Evolutionary conservation across 2,113 vertebrate genomes (phyloP).

Genomic region (Nycticorax nycticorax): DNA sequence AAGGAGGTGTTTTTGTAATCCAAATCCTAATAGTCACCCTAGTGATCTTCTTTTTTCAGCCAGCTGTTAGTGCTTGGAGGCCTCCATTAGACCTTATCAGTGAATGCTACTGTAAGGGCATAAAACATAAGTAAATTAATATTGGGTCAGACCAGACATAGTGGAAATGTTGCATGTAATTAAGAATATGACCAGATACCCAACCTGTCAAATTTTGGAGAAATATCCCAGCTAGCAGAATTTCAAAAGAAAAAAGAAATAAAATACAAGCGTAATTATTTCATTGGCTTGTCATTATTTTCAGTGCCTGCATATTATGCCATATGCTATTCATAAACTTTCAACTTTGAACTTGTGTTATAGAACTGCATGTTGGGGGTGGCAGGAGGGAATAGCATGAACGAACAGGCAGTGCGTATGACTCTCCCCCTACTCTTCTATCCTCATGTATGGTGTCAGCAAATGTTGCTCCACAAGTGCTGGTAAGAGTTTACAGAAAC

Average conservation of each 20-base stretch:
- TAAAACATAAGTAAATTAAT: background rate
- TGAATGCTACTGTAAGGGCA: background rate
- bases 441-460: background rate
- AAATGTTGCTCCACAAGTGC: background rate
- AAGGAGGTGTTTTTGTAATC: background rate
- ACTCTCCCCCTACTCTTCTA: background rate
- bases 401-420: background rate
- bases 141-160: background rate
- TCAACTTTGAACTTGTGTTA: background rate
- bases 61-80: background rate
- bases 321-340: background rate
- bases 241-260: background rate
- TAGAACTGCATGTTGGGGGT: background rate
- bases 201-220: background rate
- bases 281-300: background rate
- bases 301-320: background rate
- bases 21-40: background rate
- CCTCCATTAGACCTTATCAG: background rate
- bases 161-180: background rate
- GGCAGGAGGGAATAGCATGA: accelerated
- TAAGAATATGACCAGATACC: background rate
- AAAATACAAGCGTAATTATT: background rate
- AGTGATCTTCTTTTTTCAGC: background rate
- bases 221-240: background rate
- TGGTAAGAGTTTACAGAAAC: background rate